Conservation (phyloP, 1,140 invertebrate genomes). For the Triops cancriformis region DNA sequence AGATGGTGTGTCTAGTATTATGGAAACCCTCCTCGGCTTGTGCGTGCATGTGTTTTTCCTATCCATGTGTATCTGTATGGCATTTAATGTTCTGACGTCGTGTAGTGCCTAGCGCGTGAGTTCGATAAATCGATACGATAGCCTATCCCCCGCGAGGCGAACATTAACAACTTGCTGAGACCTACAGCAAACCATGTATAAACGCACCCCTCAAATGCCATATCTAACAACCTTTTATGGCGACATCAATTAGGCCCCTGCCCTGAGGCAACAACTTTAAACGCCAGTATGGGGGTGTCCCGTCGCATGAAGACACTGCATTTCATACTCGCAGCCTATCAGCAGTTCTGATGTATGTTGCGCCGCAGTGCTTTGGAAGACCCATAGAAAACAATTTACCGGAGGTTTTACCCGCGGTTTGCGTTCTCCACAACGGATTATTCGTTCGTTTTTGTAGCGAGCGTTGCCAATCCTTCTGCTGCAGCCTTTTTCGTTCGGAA, state of each 20-base stretch:
- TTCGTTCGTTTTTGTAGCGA: too few species aligned
- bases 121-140: slow-evolving; percentile 7
- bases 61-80: neutral
- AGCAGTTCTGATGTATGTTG: too few species aligned
- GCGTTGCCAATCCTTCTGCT: too few species aligned
- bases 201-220: neutral
- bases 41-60: neutral
- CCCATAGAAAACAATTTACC: too few species aligned
- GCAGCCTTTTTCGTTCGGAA: neutral
- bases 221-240: neutral
- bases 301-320: too few species aligned
- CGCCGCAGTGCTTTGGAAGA: too few species aligned
- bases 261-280: neutral
- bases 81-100: neutral
- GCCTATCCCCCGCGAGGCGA: neutral
- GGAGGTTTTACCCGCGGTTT: too few species aligned
- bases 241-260: neutral
- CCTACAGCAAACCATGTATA: neutral
- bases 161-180: neutral
- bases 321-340: too few species aligned
- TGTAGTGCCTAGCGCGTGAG: neutral
- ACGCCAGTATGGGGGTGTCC: too few species aligned
- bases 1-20: too few species aligned
- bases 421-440: too few species aligned
- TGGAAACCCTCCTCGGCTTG: neutral